phyloP scores from a whole-genome alignment of 2,113 vertebrate species.

The Hiodon tergisus region DNA sequence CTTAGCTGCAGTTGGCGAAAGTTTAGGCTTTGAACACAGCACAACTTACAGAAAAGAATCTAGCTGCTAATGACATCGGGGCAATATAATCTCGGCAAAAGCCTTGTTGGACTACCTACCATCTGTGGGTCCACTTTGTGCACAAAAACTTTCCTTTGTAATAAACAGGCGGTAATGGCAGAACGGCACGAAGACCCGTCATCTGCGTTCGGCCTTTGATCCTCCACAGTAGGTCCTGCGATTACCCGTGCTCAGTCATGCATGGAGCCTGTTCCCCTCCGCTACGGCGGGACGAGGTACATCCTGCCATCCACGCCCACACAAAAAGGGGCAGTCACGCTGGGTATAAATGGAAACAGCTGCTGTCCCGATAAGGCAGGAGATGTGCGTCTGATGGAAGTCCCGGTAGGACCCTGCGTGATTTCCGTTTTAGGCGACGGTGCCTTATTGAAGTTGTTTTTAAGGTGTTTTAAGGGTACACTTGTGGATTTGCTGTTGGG shows the following conservation, averaged over 20 bases:
- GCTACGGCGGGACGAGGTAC: neutral
- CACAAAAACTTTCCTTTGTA: constrained; percentile 25
- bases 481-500: too few relatives aligned
- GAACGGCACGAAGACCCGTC: constrained; percentile 32
- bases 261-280: constrained; percentile 34
- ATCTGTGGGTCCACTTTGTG: constrained; percentile 17
- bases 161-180: constrained; percentile 48
- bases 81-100: neutral
- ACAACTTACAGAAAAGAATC: neutral
- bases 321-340: neutral
- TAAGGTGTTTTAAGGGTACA: too few relatives aligned
- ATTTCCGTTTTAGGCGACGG: neutral
- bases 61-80: neutral
- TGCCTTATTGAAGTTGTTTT: neutral
- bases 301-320: too few relatives aligned
- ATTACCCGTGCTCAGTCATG: constrained; percentile 47
- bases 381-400: neutral
- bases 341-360: constrained; percentile 4
- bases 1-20: too few relatives aligned
- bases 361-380: neutral
- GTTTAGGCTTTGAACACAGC: neutral
- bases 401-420: neutral
- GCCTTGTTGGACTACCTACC: constrained; percentile 1
- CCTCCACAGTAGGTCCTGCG: constrained; percentile 28
- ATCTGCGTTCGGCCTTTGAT: constrained; percentile 48